These are phyloP conservation scores for Pandion haliaetus DNA, from an alignment of 2,113 vertebrate genomes.

Conservation along the genomic window DNA sequence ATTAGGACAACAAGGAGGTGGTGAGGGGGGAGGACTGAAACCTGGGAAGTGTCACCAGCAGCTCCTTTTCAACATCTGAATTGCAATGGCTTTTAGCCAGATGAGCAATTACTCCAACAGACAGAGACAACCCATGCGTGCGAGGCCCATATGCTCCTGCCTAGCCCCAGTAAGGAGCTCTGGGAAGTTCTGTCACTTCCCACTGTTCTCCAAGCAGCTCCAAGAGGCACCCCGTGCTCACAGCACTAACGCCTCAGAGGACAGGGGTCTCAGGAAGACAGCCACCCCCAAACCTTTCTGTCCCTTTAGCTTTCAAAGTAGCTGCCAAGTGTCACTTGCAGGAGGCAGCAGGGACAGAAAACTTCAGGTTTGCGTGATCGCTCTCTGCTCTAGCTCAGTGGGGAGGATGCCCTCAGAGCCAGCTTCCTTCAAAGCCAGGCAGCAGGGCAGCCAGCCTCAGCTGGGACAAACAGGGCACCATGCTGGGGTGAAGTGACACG, in stretches of 20 bases:
- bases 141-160: not conserved
- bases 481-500: not conserved
- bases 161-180: not conserved
- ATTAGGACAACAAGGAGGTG: slow-evolving; percentile 13
- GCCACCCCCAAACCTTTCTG: not conserved
- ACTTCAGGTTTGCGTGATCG: not conserved
- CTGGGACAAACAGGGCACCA: not conserved
- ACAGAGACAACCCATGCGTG: slow-evolving; percentile 7
- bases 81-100: slow-evolving; percentile 27
- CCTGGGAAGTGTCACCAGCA: slow-evolving; percentile 5
- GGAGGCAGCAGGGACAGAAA: not conserved
- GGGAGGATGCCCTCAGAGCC: not conserved
- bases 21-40: not conserved
- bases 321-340: not conserved
- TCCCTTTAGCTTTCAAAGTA: not conserved
- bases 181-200: not conserved
- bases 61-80: slow-evolving; percentile 24
- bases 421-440: not conserved
- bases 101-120: slow-evolving; percentile 29
- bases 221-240: not conserved
- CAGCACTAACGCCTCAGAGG: not conserved
- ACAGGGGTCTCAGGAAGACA: not conserved
- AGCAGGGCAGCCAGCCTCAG: not conserved
- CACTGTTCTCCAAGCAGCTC: not conserved
- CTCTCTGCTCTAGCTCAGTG: not conserved